Percentiles rank a stretch among this genome's conserved stretches.
Evolutionary conservation across 1,140 invertebrate genomes (phyloP).

Genomic region (Bombus cullumanus): DNA sequence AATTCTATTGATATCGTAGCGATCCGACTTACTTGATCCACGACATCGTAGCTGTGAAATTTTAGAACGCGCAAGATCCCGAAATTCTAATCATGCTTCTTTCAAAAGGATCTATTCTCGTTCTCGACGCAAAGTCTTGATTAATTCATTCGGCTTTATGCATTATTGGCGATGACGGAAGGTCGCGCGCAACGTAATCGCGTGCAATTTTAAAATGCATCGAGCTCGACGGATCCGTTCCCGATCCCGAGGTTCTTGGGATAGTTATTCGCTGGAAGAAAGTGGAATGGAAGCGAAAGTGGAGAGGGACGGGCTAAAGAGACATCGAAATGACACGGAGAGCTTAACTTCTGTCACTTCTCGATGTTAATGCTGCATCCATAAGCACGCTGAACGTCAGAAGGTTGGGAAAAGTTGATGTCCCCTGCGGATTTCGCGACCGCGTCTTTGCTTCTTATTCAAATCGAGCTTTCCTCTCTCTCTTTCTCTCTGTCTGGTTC

Average conservation of each 20-base stretch:
- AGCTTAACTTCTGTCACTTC: conserved; percentile 78
- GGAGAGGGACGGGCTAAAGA: conserved; percentile 68
- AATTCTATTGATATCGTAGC: not conserved
- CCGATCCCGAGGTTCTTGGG: conserved; percentile 4
- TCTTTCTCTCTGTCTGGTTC: conserved; percentile 31
- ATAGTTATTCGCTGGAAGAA: conserved; percentile 35
- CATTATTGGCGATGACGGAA: conserved; percentile 61
- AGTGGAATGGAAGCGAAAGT: conserved; percentile 35
- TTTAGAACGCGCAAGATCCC: not conserved
- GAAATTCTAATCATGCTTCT: conserved; percentile 1
- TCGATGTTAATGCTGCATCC: conserved; percentile 75
- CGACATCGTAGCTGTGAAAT: not conserved
- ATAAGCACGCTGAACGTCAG: conserved; percentile 68
- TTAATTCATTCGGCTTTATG: conserved; percentile 63
- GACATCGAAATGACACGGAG: conserved; percentile 78
- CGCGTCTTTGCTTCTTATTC: conserved; percentile 71
- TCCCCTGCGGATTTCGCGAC: conserved; percentile 73
- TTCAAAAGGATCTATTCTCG: not conserved
- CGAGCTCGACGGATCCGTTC: conserved; percentile 9
- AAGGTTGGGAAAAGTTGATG: conserved; percentile 70
- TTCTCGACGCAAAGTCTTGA: conserved; percentile 13
- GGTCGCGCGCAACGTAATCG: conserved; percentile 53
- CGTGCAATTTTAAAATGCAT: conserved; percentile 64
- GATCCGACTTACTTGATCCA: not conserved
- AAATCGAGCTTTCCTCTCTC: conserved; percentile 59